These are phyloP conservation scores for Amblyraja radiata DNA, from an alignment of 2,797 vertebrate genomes.

Conservation along the genomic window DNA sequence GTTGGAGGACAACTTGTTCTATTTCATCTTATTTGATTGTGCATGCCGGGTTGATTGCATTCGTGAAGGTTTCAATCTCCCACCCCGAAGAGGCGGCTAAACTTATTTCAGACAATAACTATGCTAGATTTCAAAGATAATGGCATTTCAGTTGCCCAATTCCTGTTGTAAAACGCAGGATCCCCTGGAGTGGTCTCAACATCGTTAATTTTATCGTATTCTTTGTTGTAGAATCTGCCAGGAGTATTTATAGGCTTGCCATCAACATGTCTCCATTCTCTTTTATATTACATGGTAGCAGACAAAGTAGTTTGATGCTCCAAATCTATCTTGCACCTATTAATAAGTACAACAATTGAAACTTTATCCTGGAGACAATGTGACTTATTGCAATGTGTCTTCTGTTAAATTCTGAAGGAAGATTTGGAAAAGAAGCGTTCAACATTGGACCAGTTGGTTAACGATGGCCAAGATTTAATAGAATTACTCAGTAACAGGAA, in stretches of 20 bases:
- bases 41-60: too few relatives aligned
- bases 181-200: background rate
- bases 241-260: background rate
- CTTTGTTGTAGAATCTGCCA: background rate
- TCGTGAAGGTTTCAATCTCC: too few relatives aligned
- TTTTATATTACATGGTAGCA: background rate
- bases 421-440: conserved; percentile 88
- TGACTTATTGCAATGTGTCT: background rate
- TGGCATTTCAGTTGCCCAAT: background rate
- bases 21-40: too few relatives aligned
- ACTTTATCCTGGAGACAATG: background rate
- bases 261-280: background rate
- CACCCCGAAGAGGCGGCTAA: too few relatives aligned
- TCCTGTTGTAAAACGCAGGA: background rate
- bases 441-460: conserved; percentile 76
- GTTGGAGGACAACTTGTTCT: too few relatives aligned
- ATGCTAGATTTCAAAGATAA: background rate
- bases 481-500: conserved; percentile 66
- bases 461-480: conserved; percentile 78
- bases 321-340: background rate
- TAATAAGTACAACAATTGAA: background rate
- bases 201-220: background rate
- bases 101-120: too few relatives aligned
- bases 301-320: background rate
- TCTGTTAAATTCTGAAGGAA: conserved; percentile 71